These are phyloP conservation scores for Corvus hawaiiensis DNA, from an alignment of 2,113 vertebrate genomes.

Conservation along the genomic window DNA sequence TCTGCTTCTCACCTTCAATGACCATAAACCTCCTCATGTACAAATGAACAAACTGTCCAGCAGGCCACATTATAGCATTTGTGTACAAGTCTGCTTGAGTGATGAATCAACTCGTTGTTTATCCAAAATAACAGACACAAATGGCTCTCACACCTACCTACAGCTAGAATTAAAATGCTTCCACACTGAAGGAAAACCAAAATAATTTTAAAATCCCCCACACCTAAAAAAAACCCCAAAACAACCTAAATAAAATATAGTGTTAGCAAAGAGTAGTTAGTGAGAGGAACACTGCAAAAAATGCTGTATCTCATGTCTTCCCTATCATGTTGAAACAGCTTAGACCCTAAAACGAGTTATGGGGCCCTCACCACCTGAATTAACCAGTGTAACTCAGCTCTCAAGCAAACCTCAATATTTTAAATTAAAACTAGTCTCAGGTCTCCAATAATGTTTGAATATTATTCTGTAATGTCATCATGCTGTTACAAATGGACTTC, in stretches of 20 bases:
- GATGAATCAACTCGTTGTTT: background rate
- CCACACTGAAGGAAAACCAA: background rate
- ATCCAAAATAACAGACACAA: background rate
- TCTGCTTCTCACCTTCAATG: background rate
- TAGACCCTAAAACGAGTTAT: background rate
- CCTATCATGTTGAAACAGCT: background rate
- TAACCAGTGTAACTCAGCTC: background rate
- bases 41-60: background rate
- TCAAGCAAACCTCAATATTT: background rate
- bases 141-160: background rate
- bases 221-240: background rate
- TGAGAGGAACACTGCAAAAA: background rate
- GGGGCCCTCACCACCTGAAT: background rate
- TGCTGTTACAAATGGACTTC: background rate
- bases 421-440: background rate
- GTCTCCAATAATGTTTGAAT: background rate
- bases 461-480: background rate
- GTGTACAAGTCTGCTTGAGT: background rate
- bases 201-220: background rate
- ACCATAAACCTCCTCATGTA: background rate
- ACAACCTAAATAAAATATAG: background rate
- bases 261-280: background rate
- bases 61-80: background rate
- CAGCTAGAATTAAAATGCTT: background rate
- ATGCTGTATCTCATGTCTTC: fast-evolving